These are phyloP conservation scores for Pitta sordida DNA, from an alignment of 2,113 vertebrate genomes.

Conservation along the genomic window DNA sequence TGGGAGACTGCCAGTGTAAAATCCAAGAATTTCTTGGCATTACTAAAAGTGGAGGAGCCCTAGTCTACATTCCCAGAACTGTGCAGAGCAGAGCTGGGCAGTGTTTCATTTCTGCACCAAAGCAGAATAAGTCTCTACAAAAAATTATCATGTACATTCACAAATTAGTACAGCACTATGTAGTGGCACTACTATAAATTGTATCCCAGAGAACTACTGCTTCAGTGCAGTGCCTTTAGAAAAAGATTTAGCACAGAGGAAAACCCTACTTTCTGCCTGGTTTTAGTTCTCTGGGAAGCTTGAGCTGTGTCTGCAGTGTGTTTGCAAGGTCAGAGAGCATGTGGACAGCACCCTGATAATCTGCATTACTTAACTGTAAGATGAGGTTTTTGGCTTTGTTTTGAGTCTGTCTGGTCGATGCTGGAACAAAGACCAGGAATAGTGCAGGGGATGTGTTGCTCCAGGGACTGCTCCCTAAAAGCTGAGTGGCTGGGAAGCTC, in stretches of 20 bases:
- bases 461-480: background rate
- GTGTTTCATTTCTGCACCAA: conserved; percentile 6
- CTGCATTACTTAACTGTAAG: background rate
- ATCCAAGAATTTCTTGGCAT: conserved; percentile 56
- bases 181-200: background rate
- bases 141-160: background rate
- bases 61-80: conserved; percentile 38
- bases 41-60: conserved; percentile 1
- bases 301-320: background rate
- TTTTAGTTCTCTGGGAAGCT: background rate
- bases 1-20: conserved; percentile 52
- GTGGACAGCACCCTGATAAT: accelerated
- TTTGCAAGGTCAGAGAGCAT: background rate
- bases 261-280: background rate
- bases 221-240: background rate
- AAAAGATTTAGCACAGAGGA: background rate
- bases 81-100: background rate
- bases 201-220: background rate
- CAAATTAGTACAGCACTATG: background rate
- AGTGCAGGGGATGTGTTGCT: background rate
- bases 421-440: background rate
- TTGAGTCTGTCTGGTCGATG: background rate
- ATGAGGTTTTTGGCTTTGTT: background rate
- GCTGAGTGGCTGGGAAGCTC: background rate
- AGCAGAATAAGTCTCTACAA: background rate